Conservation (phyloP, 2,113 vertebrate species). For the Blennius ocellaris region DNA sequence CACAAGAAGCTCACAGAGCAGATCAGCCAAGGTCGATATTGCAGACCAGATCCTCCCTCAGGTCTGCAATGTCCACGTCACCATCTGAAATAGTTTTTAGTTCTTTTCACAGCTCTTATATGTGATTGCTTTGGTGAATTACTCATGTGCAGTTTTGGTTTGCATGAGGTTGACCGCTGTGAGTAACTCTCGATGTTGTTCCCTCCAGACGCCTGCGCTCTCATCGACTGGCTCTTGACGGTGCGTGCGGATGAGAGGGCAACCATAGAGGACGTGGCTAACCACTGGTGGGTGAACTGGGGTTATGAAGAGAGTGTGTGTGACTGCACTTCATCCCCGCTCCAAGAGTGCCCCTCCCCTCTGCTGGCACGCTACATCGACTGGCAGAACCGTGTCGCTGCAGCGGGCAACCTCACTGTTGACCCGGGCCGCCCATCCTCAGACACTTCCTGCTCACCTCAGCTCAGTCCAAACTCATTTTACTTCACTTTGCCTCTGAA, state of each 20-base stretch:
- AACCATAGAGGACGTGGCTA: slow-evolving; percentile 84
- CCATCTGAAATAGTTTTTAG: not conserved
- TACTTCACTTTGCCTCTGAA: slow-evolving; percentile 70
- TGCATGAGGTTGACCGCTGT: not conserved
- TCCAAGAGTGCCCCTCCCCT: slow-evolving; percentile 80
- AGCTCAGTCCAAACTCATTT: slow-evolving; percentile 40
- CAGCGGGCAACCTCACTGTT: slow-evolving; percentile 25
- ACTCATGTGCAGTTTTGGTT: not conserved
- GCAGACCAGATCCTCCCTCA: slow-evolving; percentile 80
- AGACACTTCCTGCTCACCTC: slow-evolving; percentile 46
- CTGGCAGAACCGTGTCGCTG: slow-evolving; percentile 78
- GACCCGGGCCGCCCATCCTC: slow-evolving; percentile 39
- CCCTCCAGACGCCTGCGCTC: slow-evolving; percentile 80
- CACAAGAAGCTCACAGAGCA: slow-evolving; percentile 81
- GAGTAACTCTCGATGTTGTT: slow-evolving; percentile 40
- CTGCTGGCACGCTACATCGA: slow-evolving; percentile 83
- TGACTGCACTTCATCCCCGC: slow-evolving; percentile 74
- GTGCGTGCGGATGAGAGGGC: slow-evolving; percentile 81
- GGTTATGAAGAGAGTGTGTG: slow-evolving; percentile 81
- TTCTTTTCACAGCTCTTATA: not conserved
- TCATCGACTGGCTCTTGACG: slow-evolving; percentile 85
- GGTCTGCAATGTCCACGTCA: slow-evolving; percentile 59
- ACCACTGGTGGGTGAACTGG: slow-evolving; percentile 88
- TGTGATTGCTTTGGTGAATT: not conserved
- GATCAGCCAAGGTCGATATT: slow-evolving; percentile 81